Evolutionary conservation across 2,888 invertebrate genomes (phyloP), one percentile per base, ranked within the genome.

Genomic region (Tupiocoris notatus): DNA sequence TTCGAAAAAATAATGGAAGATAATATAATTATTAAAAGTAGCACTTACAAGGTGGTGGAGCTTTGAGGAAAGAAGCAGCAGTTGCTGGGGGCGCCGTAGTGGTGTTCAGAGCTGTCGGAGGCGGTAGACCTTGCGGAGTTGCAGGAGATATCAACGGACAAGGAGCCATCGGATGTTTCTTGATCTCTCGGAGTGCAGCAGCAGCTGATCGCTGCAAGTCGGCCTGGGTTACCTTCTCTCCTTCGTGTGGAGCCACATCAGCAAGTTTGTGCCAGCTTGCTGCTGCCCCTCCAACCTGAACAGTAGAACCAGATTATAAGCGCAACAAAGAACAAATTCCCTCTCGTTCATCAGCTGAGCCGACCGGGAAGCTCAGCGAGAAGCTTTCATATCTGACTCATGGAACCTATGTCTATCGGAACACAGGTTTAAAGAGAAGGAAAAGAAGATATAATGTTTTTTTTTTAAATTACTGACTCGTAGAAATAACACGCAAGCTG

Each of bases 31-130:
- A n/a, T n/a, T n/a, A n/a, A 39, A 12, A 12, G 3, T 39, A 39
- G 39, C 39, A 78, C 79, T 77, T 77, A 77, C 77, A 78, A 78
- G 78, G 79, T 64, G 79, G 78, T 57, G 79, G 78, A 56, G 77
- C 78, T 75, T 79, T 79, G 76, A 79, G 77, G 76, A 79, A 65
- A 74, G 78, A 25, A 66, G 78, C 54, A 65, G 76, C 54, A 18
- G 58, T 39, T 3, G 39, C 6, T 7, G 39, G 39, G 12, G 39
- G 39, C 3, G 39, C 39, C 39, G 39, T 12, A 3, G 6, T 12
- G 12, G 12, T 12, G 39, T 39, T 39, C 39, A 39, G 71, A 9
- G 77, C 67, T n/a, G 77, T 76, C n/a, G 74, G 77, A 76, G 77
- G 62, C 0, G 70, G 70, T 9, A 76, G 56, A 2, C 59, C 65